Evolutionary conservation across 2,797 vertebrate genomes (phyloP).

Genomic region (Labroides dimidiatus): DNA sequence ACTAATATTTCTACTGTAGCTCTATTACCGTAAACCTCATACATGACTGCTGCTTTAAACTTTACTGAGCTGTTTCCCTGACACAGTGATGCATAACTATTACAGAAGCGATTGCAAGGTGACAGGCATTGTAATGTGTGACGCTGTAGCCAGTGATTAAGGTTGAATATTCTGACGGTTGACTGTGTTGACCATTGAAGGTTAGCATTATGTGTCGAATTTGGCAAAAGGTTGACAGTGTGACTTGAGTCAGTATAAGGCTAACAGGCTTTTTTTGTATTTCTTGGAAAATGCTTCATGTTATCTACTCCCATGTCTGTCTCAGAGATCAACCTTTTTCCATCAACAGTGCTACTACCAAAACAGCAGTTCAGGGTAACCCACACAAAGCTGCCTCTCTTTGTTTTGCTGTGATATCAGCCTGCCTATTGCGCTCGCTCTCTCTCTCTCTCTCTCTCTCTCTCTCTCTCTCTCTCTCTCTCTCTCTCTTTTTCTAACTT

Average conservation of each 20-base stretch:
- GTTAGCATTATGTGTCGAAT: constrained; percentile 7
- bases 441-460: constrained; percentile 20
- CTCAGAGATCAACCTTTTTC: constrained; percentile 80
- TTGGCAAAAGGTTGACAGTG: constrained; percentile 20
- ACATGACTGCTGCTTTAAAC: constrained; percentile 94
- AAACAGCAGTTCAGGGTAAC: constrained; percentile 96
- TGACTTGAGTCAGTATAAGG: constrained; percentile 26
- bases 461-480: constrained; percentile 24
- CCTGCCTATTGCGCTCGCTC: constrained; percentile 41
- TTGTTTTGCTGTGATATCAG: constrained; percentile 71
- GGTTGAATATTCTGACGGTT: constrained; percentile 26
- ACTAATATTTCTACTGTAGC: constrained; percentile 87
- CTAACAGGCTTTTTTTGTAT: constrained; percentile 40
- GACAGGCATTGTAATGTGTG: constrained; percentile 23
- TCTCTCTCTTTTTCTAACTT: constrained; percentile 59
- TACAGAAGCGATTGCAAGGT: constrained; percentile 28
- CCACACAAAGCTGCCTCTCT: constrained; percentile 88
- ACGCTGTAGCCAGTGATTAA: constrained; percentile 26
- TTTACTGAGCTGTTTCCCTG: constrained; percentile 69
- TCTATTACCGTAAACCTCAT: constrained; percentile 92
- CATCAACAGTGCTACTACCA: constrained; percentile 95
- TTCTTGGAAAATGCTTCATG: constrained; percentile 46
- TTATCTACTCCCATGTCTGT: constrained; percentile 51
- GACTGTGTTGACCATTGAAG: constrained; percentile 29
- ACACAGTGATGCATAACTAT: constrained; percentile 55